Evolutionary conservation across 2,888 invertebrate species (phyloP).

Genomic region (Epistrophe grossulariae): DNA sequence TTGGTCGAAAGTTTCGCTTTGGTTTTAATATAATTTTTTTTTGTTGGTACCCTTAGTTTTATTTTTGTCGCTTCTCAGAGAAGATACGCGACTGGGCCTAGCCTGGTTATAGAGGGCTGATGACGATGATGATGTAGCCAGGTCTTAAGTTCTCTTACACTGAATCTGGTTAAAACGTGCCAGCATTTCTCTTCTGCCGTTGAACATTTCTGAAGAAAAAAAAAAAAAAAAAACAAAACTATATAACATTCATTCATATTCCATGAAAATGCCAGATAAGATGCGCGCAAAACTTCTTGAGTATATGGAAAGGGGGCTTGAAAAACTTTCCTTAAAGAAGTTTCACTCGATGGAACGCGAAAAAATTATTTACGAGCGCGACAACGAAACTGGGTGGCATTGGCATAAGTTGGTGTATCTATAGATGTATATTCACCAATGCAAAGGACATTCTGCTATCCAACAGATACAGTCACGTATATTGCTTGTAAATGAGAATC

Average conservation of each 20-base stretch:
- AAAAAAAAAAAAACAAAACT: conserved; percentile 43
- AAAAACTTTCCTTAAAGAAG: conserved; percentile 45
- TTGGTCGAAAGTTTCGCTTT: conserved; percentile 63
- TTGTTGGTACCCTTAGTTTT: conserved; percentile 7
- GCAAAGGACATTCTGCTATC: conserved; percentile 23
- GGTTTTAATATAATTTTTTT: conserved; percentile 28
- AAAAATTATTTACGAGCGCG: conserved; percentile 62
- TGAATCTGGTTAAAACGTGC: conserved; percentile 67
- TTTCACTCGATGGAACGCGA: conserved; percentile 59
- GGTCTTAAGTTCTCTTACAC: conserved; percentile 39
- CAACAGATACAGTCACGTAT: conserved; percentile 61
- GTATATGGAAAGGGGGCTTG: conserved; percentile 8
- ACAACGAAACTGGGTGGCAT: conserved; percentile 12
- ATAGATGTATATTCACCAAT: neutral
- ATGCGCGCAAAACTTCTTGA: conserved; percentile 16
- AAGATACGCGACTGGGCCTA: conserved; percentile 12
- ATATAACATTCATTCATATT: conserved; percentile 68
- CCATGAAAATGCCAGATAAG: conserved; percentile 54
- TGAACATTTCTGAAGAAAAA: neutral
- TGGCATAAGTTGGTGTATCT: conserved; percentile 42
- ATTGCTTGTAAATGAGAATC: conserved; percentile 40
- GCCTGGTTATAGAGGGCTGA: conserved; percentile 14
- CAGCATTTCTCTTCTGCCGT: conserved; percentile 22
- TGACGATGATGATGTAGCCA: conserved; percentile 11
- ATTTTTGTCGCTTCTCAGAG: neutral